Base-by-base conservation (phyloP, 2,797 vertebrate species). In the Chanos chanos region DNA sequence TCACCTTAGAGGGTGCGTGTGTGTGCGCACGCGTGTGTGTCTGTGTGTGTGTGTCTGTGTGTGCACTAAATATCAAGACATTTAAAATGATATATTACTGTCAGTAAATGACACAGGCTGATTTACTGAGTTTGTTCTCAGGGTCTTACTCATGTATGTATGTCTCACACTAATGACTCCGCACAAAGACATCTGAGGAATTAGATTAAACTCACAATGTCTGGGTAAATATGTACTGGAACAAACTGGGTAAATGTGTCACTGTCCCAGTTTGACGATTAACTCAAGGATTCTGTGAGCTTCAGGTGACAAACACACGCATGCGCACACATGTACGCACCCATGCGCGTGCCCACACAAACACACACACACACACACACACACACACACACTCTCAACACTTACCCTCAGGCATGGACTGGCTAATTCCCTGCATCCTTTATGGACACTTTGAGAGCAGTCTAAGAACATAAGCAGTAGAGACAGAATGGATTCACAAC, bases 351-450 rank as follows among this genome's bases (percentile, higher is more conserved):
- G 63, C 24, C 51, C 3, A 31, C 36, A 27, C 19, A 56, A 13
- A 22, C 34, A 61, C 3, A 33, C n/a, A 52, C 12, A 47, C 36
- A 28, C 19, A 56, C 2, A 30, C 15, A 58, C 12, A 45, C 28
- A 40, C 33, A 43, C 28, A 21, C 21, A 10, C 22, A 1, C n/a
- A n/a, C n/a, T n/a, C 15, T 5, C 59, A 47, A n/a, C 13, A 24
- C 12, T 51, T 83, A 95, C 95, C 89, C 97, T 98, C 61, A 89
- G 77, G 81, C 96, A 99, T 0, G 84, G 83, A 7, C 90, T 85
- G 18, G 84, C 58, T 0, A 85, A 88, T 0, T 98, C 96, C 71
- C 91, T 95, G 78, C 96, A 98, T 60, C 77, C 77, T 68, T 94
- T 99, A 73, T 98, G 96, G 25, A 94, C 83, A 43, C 85, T 86